A percentile compares a stretch with the other conserved stretches of the same genome.
Conservation (phyloP, 1,140 invertebrate genomes). For the Drosophila hydei region DNA sequence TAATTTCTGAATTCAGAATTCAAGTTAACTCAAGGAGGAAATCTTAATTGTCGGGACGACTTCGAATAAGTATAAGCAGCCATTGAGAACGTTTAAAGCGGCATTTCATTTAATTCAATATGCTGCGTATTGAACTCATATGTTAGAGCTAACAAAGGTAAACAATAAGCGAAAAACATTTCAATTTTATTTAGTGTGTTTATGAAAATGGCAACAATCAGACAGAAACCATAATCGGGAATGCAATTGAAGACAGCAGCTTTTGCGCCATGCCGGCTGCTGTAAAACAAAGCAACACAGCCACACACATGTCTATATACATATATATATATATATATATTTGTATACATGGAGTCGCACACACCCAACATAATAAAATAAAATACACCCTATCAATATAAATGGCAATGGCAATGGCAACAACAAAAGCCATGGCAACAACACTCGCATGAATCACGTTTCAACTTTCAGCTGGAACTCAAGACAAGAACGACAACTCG, state of each 20-base stretch:
- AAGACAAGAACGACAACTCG: conserved; percentile 32
- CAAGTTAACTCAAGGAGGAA: neutral
- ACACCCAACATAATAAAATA: conserved; percentile 62
- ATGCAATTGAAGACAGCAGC: conserved; percentile 44
- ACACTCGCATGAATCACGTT: conserved; percentile 72
- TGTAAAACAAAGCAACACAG: conserved; percentile 8
- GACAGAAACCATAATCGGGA: conserved; percentile 70
- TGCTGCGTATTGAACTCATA: neutral
- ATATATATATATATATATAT: neutral
- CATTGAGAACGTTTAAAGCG: too few species aligned
- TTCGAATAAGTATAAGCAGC: too few species aligned
- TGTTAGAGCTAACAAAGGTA: conserved; percentile 57
- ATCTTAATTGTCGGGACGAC: neutral
- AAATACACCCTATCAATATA: conserved; percentile 80
- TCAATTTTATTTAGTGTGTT: conserved; percentile 70
- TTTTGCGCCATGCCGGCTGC: conserved; percentile 42
- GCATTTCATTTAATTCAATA: neutral
- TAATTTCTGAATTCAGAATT: conserved; percentile 9
- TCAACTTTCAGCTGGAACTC: conserved; percentile 37
- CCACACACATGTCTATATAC: neutral
- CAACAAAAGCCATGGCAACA: conserved; percentile 39
- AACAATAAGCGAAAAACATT: conserved; percentile 55
- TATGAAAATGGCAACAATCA: conserved; percentile 80
- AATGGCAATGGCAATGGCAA: conserved; percentile 69
- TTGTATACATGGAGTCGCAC: conserved; percentile 7